Conservation (phyloP, 2,888 invertebrate species). For the Diarsia brunnea region DNA sequence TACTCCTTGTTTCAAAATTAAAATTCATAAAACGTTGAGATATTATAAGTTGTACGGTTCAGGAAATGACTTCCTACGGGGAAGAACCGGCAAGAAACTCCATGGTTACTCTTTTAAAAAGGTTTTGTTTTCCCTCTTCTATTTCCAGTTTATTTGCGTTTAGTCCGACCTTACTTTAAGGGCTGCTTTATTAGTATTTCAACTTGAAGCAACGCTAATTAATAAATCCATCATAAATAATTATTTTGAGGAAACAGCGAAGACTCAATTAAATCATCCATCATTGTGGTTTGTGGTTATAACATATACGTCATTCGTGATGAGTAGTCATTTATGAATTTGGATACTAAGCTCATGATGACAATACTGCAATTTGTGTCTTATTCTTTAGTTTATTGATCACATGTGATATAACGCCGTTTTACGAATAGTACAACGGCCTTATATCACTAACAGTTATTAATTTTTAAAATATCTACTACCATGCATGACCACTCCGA, state of each 20-base stretch:
- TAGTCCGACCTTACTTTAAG: not conserved
- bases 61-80: too few species aligned
- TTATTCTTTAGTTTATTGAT: slow-evolving; percentile 4
- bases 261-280: slow-evolving; percentile 26
- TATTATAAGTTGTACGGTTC: too few species aligned
- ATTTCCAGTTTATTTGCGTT: not conserved
- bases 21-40: too few species aligned
- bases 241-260: slow-evolving; percentile 25
- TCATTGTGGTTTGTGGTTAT: slow-evolving; percentile 26
- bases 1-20: not conserved
- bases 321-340: slow-evolving; percentile 10
- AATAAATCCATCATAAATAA: not conserved
- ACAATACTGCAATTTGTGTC: not conserved
- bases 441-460: not conserved
- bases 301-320: slow-evolving; percentile 28
- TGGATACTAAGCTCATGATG: not conserved
- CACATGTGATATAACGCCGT: not conserved
- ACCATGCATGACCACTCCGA: not conserved
- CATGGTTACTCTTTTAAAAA: too few species aligned
- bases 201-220: not conserved
- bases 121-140: not conserved
- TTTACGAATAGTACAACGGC: not conserved
- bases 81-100: too few species aligned
- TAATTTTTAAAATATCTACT: not conserved
- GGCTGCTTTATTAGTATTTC: too few species aligned